Base-by-base conservation (phyloP, 2,888 invertebrate genomes). In the Reticulitermes lucifugus region DNA sequence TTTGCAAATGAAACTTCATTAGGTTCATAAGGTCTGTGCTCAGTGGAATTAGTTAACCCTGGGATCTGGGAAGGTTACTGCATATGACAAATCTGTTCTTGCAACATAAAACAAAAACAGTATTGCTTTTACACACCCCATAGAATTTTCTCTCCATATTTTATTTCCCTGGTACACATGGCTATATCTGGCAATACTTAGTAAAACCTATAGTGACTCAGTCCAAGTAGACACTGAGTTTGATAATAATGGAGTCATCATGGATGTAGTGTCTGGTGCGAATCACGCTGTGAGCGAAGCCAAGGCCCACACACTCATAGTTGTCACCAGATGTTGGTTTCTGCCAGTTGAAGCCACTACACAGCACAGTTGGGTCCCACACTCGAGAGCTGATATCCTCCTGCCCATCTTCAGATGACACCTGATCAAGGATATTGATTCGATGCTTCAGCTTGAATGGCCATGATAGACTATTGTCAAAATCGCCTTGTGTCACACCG, bases 171-270 rank as follows among this genome's bases (percentile, higher is more conserved):
- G 55, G 1, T 55, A 55, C 18, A 0, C 12, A 18, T 55, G 18
- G 18, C 12, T 55, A 55, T 51, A 55, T 55, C 55, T 55, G 55
- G 55, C 18, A 55, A 55, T 55, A 55, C 46, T 46, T 12, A 46
- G 46, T 46, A 46, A 46, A 46, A 46, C 9, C 46, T 7, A 46
- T 18, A 55, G 18, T 4, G 55, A 55, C 65, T 65, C 29, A 25
- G 4, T 81, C 81, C 25, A 93, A 90, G 90, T 91, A 93, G 85
- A 94, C 91, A 87, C 92, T 91, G 81, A 93, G 89, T 90, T 93
- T 93, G 88, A 94, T 90, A 87, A 93, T 89, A 82, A 93, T 89
- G 84, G 90, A 89, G 87, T 93, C 91, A 87, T 92, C 90, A 86
- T 90, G 90, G 41, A 92, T 90, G 88, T 92, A 93, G 77, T 91